Evolutionary conservation across 2,113 vertebrate species (phyloP), one percentile per base, ranked within the genome.

Genomic region (Octodon degus): DNA sequence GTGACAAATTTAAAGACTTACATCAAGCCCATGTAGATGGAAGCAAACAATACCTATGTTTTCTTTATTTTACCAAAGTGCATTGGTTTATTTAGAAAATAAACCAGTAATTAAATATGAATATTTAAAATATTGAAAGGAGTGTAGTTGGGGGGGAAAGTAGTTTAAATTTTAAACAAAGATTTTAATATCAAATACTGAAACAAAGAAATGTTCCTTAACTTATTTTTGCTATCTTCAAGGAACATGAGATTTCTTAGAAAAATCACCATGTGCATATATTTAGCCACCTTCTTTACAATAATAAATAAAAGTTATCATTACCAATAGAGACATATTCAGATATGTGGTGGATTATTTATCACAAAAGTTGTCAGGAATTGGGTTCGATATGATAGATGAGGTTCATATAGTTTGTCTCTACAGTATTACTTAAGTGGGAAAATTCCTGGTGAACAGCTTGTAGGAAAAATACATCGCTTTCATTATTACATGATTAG

Each of bases 401-500:
- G 95, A 82, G 9, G 24, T 55, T 89, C 84, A 95, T 91, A 94
- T 67, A 94, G 50, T 25, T 92, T 95, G 92, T 89, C 88, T 50
- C 68, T 93, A 50, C 43, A 14, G 47, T 77, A 97, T 95, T 96
- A 92, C 95, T 97, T 97, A 96, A 60, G 62, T 86, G 27, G 40
- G 14, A 55, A 94, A 93, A 84, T 94, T 86, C 84, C 76, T 94
- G 86, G 74, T 63, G 84, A 96, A 87, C 2, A 47, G 34, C 84
- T 96, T 88, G 43, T 89, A 90, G 79, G 79, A 68, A 97, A 97
- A 97, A 96, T 97, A 89, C 89, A 92, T 95, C 90, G 25, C 97
- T 96, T 95, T 95, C 91, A 97, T 97, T 93, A 97, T 63, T 86
- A 90, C 76, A 30, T 77, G 79, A 97, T 96, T 97, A 97, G 93